A percentile compares a stretch with the other conserved stretches of the same genome.
phyloP scores from a whole-genome alignment of 2,797 vertebrate species.

The Bradypus variegatus region DNA sequence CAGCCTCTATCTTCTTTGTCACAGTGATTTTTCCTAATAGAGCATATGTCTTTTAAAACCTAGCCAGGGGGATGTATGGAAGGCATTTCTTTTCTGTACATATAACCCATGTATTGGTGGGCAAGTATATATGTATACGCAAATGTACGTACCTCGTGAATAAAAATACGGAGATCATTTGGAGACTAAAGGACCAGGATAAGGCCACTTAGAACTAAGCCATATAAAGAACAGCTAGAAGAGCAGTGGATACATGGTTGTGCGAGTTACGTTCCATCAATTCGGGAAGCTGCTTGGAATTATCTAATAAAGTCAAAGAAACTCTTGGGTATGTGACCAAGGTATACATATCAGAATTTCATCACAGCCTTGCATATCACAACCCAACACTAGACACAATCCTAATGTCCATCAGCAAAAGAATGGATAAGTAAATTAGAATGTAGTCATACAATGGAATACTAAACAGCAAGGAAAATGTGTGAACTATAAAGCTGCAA shows the following conservation, averaged over 20 bases:
- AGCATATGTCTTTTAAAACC: not conserved
- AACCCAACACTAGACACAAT: not conserved
- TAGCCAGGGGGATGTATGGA: not conserved
- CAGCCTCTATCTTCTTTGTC: not conserved
- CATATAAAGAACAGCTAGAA: not conserved
- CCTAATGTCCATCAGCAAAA: not conserved
- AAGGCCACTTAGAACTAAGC: not conserved
- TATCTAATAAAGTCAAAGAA: not conserved
- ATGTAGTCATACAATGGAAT: not conserved
- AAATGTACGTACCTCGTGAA: no score
- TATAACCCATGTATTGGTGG: fast-evolving
- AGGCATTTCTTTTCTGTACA: not conserved
- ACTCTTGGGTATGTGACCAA: not conserved
- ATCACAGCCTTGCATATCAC: fast-evolving
- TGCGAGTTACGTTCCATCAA: not conserved
- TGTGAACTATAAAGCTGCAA: not conserved
- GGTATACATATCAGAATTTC: fast-evolving
- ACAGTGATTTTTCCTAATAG: not conserved
- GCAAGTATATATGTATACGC: fast-evolving
- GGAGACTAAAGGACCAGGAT: not conserved
- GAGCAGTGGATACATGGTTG: fast-evolving
- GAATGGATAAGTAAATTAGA: fast-evolving
- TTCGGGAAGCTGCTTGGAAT: not conserved
- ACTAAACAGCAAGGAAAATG: not conserved
- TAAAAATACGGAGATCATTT: not conserved